These are phyloP conservation scores for Drosophila testacea DNA, from an alignment of 2,888 invertebrate species.

Conservation along the genomic window DNA sequence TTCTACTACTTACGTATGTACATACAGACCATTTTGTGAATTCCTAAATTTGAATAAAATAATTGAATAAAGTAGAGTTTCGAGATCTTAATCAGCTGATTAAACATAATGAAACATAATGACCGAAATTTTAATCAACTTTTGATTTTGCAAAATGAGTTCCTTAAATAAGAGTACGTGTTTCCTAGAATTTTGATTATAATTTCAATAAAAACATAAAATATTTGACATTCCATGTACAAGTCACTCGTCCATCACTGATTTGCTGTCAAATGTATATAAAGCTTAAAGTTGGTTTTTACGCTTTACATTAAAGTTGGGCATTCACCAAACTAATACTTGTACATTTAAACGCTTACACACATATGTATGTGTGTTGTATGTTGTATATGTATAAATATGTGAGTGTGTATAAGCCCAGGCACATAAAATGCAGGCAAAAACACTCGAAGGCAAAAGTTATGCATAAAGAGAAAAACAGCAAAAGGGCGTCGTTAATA, in stretches of 20 bases:
- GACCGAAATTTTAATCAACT: too few relatives aligned
- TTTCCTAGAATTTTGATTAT: too few relatives aligned
- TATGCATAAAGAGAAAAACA: slow-evolving; percentile 69
- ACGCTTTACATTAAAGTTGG: not conserved
- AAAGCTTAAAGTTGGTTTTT: not conserved
- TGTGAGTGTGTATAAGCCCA: slow-evolving; percentile 14
- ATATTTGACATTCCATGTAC: too few relatives aligned
- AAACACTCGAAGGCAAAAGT: slow-evolving; percentile 72
- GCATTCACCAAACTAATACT: slow-evolving; percentile 1
- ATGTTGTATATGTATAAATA: slow-evolving; percentile 1
- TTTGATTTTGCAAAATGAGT: too few relatives aligned
- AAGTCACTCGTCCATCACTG: not conserved
- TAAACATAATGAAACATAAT: too few relatives aligned
- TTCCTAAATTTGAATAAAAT: too few relatives aligned
- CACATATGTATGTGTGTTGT: not conserved
- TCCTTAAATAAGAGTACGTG: too few relatives aligned
- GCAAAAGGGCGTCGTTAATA: slow-evolving; percentile 81
- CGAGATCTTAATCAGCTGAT: too few relatives aligned
- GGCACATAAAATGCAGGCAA: slow-evolving; percentile 76
- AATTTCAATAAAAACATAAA: too few relatives aligned
- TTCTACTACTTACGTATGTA: too few relatives aligned
- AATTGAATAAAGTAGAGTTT: too few relatives aligned
- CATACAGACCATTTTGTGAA: too few relatives aligned
- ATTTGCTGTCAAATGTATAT: not conserved
- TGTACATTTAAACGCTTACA: not conserved